Evolutionary conservation across 2,888 invertebrate species (phyloP), one percentile per base, ranked within the genome.

Genomic region (Cosmia trapezina): DNA sequence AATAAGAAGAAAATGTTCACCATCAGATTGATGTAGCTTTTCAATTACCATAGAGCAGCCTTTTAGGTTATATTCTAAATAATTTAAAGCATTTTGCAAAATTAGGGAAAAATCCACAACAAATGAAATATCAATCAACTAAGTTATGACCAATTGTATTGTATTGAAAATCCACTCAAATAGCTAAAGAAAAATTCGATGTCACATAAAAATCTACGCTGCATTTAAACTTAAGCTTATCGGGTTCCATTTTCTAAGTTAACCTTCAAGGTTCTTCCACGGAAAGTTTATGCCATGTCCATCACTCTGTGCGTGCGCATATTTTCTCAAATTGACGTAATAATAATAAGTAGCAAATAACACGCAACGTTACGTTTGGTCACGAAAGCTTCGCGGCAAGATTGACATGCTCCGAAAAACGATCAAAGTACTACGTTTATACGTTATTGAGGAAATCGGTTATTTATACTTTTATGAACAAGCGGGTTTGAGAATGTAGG

Each of bases 271-370:
- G 66, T 68, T 63, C 54, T 69, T 37, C 56, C 19, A 28, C 41
- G 17, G n/a, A 45, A 79, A 68, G 43, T 68, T 47, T 47, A 53
- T 3, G 17, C 60, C 57, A 22, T 47, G 66, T 49, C 45, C 70
- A 84, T 73, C 62, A 43, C 11, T 37, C 1, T 0, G 63, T 79
- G 81, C 77, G 82, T 83, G 86, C 70, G 69, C 75, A 76, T 71
- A 78, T 80, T 80, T 83, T 77, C 69, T 74, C 66, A 70, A 76
- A 79, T 75, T 66, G 71, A 84, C 77, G 83, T 83, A 83, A 87
- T 70, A 73, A 73, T 73, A 66, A 76, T 72, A 74, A 79, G 63
- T 67, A 81, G 63, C 63, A 51, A 72, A 73, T 72, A 74, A 70
- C 87, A 85, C 80, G 86, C 86, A 59, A 84, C 43, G 66, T 51